Conservation (phyloP, 2,797 vertebrate species). For the Dendrocincla fuliginosa region DNA sequence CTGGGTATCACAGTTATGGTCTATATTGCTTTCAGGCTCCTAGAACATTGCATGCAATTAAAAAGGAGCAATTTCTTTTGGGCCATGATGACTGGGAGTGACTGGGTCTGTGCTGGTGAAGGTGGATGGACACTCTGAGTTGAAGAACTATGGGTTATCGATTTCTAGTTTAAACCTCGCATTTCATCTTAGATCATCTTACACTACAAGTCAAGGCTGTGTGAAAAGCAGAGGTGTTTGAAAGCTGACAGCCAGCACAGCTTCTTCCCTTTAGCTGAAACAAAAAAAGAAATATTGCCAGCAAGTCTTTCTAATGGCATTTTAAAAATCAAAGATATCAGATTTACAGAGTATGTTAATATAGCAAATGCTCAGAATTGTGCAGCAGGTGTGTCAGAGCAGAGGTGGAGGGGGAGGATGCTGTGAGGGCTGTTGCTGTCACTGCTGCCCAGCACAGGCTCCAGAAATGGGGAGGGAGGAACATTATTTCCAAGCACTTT, state of each 20-base stretch:
- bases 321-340: background rate
- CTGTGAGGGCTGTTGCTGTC: background rate
- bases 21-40: background rate
- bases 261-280: background rate
- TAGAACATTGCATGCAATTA: background rate
- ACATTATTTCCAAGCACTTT: background rate
- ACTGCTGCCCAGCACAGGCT: background rate
- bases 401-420: background rate
- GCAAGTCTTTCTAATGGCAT: background rate
- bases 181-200: background rate
- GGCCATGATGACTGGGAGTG: background rate
- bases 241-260: background rate
- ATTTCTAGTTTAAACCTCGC: background rate
- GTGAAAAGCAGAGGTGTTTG: background rate
- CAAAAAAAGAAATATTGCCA: background rate
- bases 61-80: background rate
- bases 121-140: background rate
- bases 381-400: background rate
- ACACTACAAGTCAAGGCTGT: background rate
- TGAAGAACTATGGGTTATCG: background rate
- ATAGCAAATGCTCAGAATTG: background rate
- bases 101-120: background rate
- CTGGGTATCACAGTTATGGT: background rate
- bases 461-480: background rate
- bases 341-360: background rate